phyloP scores from a whole-genome alignment of 2,888 invertebrate species.

The Anoplius nigerrimus region DNA sequence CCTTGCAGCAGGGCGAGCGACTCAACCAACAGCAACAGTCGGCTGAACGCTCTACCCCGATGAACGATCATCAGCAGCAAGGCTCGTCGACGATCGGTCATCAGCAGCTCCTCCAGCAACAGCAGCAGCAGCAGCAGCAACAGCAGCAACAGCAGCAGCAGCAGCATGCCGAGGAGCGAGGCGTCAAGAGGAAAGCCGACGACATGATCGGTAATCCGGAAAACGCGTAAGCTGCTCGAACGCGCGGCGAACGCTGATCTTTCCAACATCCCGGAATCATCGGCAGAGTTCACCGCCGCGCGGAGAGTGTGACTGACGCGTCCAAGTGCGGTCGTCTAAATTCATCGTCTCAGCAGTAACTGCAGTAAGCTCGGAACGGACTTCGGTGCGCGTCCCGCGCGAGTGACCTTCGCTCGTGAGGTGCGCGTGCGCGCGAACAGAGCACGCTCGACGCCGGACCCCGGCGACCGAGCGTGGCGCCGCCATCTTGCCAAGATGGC shows the following conservation, averaged over 20 bases:
- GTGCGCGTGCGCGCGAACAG: not conserved
- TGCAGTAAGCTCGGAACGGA: conserved; percentile 21
- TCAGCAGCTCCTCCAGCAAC: conserved; percentile 55
- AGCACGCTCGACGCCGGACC: too few relatives aligned
- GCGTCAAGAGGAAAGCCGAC: conserved; percentile 71
- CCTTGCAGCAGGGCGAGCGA: conserved; percentile 54
- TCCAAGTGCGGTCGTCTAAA: conserved; percentile 71
- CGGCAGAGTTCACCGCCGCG: conserved; percentile 20
- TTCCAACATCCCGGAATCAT: conserved; percentile 22
- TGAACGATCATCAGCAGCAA: conserved; percentile 62
- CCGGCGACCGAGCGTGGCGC: too few relatives aligned
- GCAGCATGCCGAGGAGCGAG: conserved; percentile 62
- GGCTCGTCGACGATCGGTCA: conserved; percentile 54
- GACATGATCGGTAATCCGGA: conserved; percentile 68
- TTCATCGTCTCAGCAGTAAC: conserved; percentile 70
- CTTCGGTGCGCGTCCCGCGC: not conserved
- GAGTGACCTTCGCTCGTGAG: not conserved
- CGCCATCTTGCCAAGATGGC: too few relatives aligned
- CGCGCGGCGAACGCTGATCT: conserved; percentile 11
- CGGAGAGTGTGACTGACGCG: conserved; percentile 50
- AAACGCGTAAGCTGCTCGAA: conserved; percentile 57
- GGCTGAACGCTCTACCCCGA: conserved; percentile 51
- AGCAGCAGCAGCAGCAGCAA: conserved; percentile 61
- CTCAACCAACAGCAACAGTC: conserved; percentile 57
- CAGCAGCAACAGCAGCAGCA: conserved; percentile 56